Percentiles rank a stretch among this genome's conserved stretches.
phyloP scores from a whole-genome alignment of 2,888 invertebrate species.

The Ctenicera cuprea region DNA sequence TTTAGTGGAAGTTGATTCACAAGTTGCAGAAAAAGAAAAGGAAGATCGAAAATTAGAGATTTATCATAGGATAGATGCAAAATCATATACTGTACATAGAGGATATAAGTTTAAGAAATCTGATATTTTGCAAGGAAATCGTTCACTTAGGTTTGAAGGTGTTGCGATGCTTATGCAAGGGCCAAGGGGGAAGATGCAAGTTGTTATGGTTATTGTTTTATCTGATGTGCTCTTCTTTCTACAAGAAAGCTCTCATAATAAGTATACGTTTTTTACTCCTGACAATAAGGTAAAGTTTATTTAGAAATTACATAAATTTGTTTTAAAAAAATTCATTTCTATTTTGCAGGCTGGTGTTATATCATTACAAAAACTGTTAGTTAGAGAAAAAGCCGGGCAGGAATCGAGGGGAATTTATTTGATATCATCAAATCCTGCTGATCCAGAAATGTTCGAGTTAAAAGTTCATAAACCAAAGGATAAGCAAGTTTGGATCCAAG shows the following conservation, averaged over 20 bases:
- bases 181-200: constrained; percentile 88
- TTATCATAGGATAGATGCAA: constrained; percentile 93
- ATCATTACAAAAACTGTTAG: constrained; percentile 91
- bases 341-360: constrained; percentile 91
- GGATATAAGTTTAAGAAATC: constrained; percentile 95
- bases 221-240: constrained; percentile 95
- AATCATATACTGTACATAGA: constrained; percentile 90
- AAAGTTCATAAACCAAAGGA: constrained; percentile 92
- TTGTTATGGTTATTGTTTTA: constrained; percentile 90
- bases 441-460: constrained; percentile 97
- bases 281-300: constrained; percentile 86
- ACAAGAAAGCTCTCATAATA: constrained; percentile 90
- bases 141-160: constrained; percentile 92
- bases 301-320: neutral
- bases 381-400: constrained; percentile 95
- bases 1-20: constrained; percentile 91
- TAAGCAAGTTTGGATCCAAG: constrained; percentile 92
- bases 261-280: constrained; percentile 94
- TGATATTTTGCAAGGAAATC: constrained; percentile 88
- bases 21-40: constrained; percentile 94
- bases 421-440: constrained; percentile 92
- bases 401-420: constrained; percentile 93
- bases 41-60: constrained; percentile 94
- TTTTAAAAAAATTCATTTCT: too few species aligned
- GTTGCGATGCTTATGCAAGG: constrained; percentile 93